Evolutionary conservation across 2,113 vertebrate species (phyloP).

Genomic region (Rhabdornis inornatus): DNA sequence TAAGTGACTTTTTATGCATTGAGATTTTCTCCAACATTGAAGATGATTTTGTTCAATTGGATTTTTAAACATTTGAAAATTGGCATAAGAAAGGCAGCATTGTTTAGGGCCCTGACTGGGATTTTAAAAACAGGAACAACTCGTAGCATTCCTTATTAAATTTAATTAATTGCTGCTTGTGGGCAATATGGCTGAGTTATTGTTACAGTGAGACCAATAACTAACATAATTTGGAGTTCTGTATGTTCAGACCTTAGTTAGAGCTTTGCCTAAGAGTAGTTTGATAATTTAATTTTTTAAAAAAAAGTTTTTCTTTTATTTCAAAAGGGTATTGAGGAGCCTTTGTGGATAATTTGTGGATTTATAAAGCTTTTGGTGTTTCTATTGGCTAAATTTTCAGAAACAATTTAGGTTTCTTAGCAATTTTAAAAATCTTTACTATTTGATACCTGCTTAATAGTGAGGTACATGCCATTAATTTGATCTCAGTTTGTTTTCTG

Average conservation of each 20-base stretch:
- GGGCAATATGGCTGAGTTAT: constrained; percentile 23
- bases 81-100: constrained; percentile 9
- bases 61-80: constrained; percentile 26
- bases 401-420: not conserved
- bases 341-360: not conserved
- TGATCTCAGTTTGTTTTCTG: constrained; percentile 26
- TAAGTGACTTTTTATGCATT: constrained; percentile 15
- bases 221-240: not conserved
- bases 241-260: not conserved
- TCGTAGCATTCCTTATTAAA: constrained; percentile 21
- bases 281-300: not conserved
- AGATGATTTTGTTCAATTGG: not conserved
- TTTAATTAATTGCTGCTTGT: constrained; percentile 40
- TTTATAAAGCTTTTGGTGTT: not conserved
- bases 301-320: not conserved
- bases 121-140: constrained; percentile 16
- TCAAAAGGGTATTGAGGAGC: not conserved
- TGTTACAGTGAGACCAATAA: constrained; percentile 40
- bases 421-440: not conserved
- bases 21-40: not conserved
- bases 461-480: not conserved
- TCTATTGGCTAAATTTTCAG: not conserved
- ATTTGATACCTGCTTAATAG: not conserved
- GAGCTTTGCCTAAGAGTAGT: not conserved
- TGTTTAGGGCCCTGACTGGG: constrained; percentile 4